Percentiles rank a stretch among this genome's conserved stretches.
phyloP scores from a whole-genome alignment of 2,113 vertebrate genomes.

The Riparia riparia region DNA sequence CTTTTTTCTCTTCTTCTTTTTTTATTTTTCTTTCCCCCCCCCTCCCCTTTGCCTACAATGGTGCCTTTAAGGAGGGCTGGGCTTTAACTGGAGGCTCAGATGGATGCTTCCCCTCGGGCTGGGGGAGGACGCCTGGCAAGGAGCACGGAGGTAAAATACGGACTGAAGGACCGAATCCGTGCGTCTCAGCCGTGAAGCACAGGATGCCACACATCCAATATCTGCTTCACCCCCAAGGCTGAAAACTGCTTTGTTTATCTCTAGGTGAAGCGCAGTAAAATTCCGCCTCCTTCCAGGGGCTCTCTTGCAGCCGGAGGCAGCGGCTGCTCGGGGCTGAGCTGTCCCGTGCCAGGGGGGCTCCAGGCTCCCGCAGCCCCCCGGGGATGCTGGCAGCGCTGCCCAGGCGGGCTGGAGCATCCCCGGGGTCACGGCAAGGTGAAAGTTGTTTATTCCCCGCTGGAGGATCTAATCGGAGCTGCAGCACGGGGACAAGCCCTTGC shows the following conservation, averaged over 20 bases:
- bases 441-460: conserved; percentile 19
- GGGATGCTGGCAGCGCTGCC: not conserved
- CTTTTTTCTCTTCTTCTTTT: not conserved
- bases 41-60: not conserved
- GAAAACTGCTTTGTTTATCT: not conserved
- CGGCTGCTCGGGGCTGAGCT: not conserved
- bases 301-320: not conserved
- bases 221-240: not conserved
- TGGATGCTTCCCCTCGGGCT: not conserved
- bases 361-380: accelerated
- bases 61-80: conserved; percentile 21
- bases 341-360: accelerated
- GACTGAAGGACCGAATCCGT: not conserved
- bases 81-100: conserved; percentile 27
- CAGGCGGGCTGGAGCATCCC: not conserved
- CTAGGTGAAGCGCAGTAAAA: not conserved
- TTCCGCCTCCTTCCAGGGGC: accelerated
- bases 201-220: not conserved
- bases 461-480: not conserved
- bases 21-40: accelerated
- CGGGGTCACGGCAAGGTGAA: conserved; percentile 43
- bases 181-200: not conserved
- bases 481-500: not conserved
- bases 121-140: conserved; percentile 34
- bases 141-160: not conserved